Evolutionary conservation across 1,140 invertebrate genomes (phyloP).

Genomic region (Zaprionus camerounensis): DNA sequence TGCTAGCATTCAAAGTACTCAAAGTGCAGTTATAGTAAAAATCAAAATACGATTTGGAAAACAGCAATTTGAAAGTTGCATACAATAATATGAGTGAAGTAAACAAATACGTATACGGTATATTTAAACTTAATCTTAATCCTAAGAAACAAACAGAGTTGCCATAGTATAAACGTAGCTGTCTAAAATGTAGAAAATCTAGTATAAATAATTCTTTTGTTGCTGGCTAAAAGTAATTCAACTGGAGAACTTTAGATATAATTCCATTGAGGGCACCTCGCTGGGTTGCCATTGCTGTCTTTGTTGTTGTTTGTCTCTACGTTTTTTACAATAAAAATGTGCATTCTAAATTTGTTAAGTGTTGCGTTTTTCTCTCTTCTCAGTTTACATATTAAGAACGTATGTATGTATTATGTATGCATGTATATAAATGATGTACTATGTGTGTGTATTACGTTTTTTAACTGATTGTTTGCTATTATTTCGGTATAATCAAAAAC

Average conservation of each 20-base stretch:
- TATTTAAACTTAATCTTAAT: slow-evolving; percentile 15
- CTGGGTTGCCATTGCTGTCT: slow-evolving; percentile 10
- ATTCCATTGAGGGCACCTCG: slow-evolving; percentile 9
- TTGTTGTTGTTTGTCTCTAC: slow-evolving; percentile 13
- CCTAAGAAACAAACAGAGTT: slow-evolving; percentile 9
- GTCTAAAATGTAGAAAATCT: slow-evolving; percentile 30
- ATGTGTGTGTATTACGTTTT: slow-evolving; percentile 34
- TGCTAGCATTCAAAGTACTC: slow-evolving; percentile 66
- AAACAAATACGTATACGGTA: slow-evolving; percentile 13
- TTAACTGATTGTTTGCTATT: slow-evolving; percentile 70
- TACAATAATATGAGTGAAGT: background rate
- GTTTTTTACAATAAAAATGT: slow-evolving; percentile 44
- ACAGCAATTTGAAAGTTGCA: slow-evolving; percentile 35
- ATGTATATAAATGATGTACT: slow-evolving; percentile 43
- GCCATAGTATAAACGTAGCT: slow-evolving; percentile 18
- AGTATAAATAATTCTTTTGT: slow-evolving; percentile 22
- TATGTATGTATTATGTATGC: slow-evolving; percentile 26
- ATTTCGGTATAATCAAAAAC: slow-evolving; percentile 59
- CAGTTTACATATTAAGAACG: slow-evolving; percentile 10
- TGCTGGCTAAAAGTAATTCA: slow-evolving; percentile 26
- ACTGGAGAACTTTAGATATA: slow-evolving; percentile 27
- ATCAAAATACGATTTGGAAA: slow-evolving; percentile 43
- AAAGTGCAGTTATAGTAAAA: slow-evolving; percentile 60
- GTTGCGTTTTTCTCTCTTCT: slow-evolving; percentile 7
- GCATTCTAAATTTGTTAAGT: slow-evolving; percentile 40